Conservation (phyloP, 1,140 invertebrate species). For the Papilio aristodemus region DNA sequence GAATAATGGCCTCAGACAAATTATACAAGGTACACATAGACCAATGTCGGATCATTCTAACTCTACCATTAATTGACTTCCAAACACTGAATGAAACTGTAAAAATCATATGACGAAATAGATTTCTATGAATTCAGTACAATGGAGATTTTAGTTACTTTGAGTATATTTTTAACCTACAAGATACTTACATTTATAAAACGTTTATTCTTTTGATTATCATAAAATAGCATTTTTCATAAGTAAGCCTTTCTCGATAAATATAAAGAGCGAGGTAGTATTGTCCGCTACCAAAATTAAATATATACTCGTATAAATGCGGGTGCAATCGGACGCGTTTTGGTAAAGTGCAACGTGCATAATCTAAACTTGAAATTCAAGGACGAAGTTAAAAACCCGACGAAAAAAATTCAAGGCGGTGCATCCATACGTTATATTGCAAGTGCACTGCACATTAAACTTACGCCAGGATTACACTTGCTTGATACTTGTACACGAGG, state of each 20-base stretch:
- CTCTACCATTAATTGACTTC: not conserved
- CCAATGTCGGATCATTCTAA: not conserved
- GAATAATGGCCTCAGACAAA: not conserved
- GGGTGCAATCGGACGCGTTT: slow-evolving; percentile 52
- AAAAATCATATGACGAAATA: too few relatives aligned
- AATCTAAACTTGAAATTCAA: slow-evolving; percentile 79
- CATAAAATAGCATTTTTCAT: not conserved
- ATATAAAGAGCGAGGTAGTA: not conserved
- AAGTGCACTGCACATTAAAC: slow-evolving; percentile 68
- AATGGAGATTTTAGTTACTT: too few relatives aligned
- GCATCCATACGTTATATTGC: slow-evolving; percentile 71
- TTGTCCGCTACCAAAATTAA: slow-evolving; percentile 21
- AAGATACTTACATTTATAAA: not conserved
- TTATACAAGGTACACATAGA: not conserved
- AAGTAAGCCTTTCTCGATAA: not conserved
- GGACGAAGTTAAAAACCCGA: slow-evolving; percentile 69
- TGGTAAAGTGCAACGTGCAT: slow-evolving; percentile 61
- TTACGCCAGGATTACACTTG: slow-evolving; percentile 22
- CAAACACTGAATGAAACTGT: not conserved
- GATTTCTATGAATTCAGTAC: too few relatives aligned
- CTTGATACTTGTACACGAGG: slow-evolving; percentile 50
- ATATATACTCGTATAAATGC: slow-evolving; percentile 18
- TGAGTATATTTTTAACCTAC: too few relatives aligned
- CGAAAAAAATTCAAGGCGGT: slow-evolving; percentile 72
- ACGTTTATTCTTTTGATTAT: not conserved